These are phyloP conservation scores for Electrona antarctica DNA, from an alignment of 2,113 vertebrate genomes.

Conservation along the genomic window DNA sequence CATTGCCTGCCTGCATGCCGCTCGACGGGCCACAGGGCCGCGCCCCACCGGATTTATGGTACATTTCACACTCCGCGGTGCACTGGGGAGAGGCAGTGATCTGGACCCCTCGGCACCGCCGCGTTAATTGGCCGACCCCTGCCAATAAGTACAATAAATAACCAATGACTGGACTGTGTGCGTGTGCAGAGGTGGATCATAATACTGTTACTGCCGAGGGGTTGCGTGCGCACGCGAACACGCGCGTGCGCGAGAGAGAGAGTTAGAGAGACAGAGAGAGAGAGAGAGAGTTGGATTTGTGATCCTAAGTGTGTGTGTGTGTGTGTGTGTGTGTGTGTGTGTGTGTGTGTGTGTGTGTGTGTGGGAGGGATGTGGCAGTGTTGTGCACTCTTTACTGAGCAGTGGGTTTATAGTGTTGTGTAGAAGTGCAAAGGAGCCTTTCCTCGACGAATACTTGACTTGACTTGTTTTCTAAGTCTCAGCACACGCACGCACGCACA, in stretches of 20 bases:
- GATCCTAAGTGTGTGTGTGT: conserved; percentile 29
- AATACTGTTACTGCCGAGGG: conserved; percentile 25
- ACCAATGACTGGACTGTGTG: conserved; percentile 52
- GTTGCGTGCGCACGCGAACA: conserved; percentile 19
- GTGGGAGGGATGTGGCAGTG: neutral
- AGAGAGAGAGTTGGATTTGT: conserved; percentile 43
- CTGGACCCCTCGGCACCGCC: conserved; percentile 60
- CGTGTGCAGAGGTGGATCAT: conserved; percentile 39
- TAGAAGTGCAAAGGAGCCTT: conserved; percentile 15
- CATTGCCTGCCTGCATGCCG: no score
- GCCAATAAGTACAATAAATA: conserved; percentile 70
- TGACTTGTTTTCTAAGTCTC: neutral
- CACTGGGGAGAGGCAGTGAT: conserved; percentile 65
- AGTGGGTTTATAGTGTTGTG: neutral
- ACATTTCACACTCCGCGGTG: conserved; percentile 74
- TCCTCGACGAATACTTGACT: neutral
- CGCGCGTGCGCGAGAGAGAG: neutral
- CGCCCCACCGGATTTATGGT: conserved; percentile 70
- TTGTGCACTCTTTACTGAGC: neutral
- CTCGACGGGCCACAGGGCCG: no score
- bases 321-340: conserved; percentile 13
- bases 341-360: conserved; percentile 11
- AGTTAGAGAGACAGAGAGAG: no score
- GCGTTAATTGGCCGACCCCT: conserved; percentile 74
- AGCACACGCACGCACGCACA: no score